Evolutionary conservation across 2,888 invertebrate species (phyloP).

Genomic region (Agrotis segetum): DNA sequence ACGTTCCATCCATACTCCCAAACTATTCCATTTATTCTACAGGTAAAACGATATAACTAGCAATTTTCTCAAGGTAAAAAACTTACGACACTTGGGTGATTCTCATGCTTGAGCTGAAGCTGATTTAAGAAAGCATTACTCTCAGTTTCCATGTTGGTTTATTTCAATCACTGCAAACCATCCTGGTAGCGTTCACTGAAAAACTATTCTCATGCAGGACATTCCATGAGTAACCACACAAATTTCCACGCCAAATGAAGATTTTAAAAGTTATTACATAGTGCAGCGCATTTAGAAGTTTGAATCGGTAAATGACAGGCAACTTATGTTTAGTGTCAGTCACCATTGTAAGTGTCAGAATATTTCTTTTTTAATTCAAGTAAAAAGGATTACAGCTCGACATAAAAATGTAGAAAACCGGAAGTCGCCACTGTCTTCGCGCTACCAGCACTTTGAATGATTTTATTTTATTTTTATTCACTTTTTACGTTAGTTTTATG

Average conservation of each 20-base stretch:
- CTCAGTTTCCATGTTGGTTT: conserved; percentile 79
- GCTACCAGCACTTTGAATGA: too few species aligned
- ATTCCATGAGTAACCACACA: conserved; percentile 68
- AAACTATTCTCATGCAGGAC: conserved; percentile 46
- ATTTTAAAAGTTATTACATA: conserved; percentile 59
- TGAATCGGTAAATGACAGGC: conserved; percentile 43
- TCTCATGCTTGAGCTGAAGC: conserved; percentile 78
- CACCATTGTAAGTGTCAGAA: conserved; percentile 32
- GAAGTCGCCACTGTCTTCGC: too few species aligned
- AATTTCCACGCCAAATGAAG: conserved; percentile 57
- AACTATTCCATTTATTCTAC: not conserved
- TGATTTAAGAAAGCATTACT: conserved; percentile 77
- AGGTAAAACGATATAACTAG: not conserved
- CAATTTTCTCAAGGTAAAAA: not conserved
- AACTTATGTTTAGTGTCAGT: conserved; percentile 15
- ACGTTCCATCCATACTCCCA: too few species aligned
- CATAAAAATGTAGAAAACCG: too few species aligned
- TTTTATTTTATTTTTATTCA: too few species aligned
- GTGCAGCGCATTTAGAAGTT: conserved; percentile 46
- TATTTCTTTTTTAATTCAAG: conserved; percentile 17
- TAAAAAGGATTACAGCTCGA: too few species aligned
- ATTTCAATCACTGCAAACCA: conserved; percentile 57
- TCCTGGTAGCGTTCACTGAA: conserved; percentile 60
- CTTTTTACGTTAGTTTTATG: too few species aligned
- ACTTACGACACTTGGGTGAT: conserved; percentile 74